Evolutionary conservation across 2,888 invertebrate genomes (phyloP).

Genomic region (Caenorhabditis sinica): DNA sequence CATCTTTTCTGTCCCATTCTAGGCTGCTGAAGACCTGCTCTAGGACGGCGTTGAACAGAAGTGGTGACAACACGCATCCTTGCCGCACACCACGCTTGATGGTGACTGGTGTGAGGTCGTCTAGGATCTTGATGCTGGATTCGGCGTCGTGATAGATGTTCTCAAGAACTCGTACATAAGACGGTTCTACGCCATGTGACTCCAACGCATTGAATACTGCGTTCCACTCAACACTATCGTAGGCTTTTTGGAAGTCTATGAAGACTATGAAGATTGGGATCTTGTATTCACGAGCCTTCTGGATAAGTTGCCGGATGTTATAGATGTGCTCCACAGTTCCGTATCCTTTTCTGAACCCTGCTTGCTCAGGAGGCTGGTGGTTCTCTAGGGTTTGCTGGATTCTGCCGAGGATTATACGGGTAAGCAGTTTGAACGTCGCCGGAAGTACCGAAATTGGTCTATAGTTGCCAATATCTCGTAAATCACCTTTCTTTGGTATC

Average conservation of each 20-base stretch:
- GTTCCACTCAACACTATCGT: neutral
- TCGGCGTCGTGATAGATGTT: neutral
- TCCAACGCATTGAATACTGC: neutral
- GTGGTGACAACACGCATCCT: neutral
- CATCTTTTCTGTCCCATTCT: neutral
- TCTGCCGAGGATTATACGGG: neutral
- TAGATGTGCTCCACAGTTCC: constrained; percentile 5
- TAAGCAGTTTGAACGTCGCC: neutral
- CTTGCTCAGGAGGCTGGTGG: constrained; percentile 10
- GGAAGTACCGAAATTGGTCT: constrained; percentile 17
- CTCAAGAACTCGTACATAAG: neutral
- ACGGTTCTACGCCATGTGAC: neutral
- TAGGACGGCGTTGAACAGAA: neutral
- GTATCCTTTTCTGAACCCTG: constrained; percentile 16
- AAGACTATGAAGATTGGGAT: neutral
- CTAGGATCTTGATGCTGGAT: neutral
- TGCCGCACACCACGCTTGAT: neutral
- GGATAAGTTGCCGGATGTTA: neutral
- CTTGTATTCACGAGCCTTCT: neutral
- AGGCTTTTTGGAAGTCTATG: constrained; percentile 4
- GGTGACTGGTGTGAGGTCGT: neutral
- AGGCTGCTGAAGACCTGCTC: neutral
- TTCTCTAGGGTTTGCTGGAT: constrained; percentile 4
- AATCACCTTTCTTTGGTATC: constrained; percentile 14
- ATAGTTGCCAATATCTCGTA: constrained; percentile 5